phyloP scores from a whole-genome alignment of 2,113 vertebrate species.

The Heloderma charlesbogerti region DNA sequence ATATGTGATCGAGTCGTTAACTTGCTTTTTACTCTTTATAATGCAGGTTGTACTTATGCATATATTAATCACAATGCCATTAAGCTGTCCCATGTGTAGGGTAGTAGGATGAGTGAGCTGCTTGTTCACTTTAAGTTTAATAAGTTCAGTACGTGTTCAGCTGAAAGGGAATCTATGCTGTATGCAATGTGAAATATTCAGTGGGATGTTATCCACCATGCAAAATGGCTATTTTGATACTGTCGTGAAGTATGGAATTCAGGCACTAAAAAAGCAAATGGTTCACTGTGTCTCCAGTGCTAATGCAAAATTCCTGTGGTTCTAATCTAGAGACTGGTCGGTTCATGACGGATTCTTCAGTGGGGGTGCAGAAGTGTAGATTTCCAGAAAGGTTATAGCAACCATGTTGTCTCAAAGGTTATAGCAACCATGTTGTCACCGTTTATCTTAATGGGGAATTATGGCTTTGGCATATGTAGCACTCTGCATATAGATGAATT shows the following conservation, averaged over 20 bases:
- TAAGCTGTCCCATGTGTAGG: constrained; percentile 69
- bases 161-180: constrained; percentile 63
- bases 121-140: constrained; percentile 66
- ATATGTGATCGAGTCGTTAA: constrained; percentile 55
- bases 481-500: background rate
- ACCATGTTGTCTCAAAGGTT: too few species aligned
- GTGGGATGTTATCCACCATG: constrained; percentile 30
- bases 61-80: constrained; percentile 72
- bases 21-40: constrained; percentile 56
- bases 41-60: constrained; percentile 75
- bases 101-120: constrained; percentile 59
- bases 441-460: background rate
- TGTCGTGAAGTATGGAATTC: background rate
- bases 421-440: background rate
- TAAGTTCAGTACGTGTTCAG: constrained; percentile 45
- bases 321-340: background rate
- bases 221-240: constrained; percentile 14
- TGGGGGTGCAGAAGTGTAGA: background rate
- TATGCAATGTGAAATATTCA: constrained; percentile 57
- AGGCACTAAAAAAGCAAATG: background rate
- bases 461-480: too few species aligned
- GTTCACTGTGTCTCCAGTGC: background rate
- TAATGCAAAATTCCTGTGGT: background rate
- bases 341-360: background rate
- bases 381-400: background rate